Percentiles rank a stretch among this genome's conserved stretches.
Conservation (phyloP, 2,797 vertebrate species). For the Mormyrus proboscirostris region DNA sequence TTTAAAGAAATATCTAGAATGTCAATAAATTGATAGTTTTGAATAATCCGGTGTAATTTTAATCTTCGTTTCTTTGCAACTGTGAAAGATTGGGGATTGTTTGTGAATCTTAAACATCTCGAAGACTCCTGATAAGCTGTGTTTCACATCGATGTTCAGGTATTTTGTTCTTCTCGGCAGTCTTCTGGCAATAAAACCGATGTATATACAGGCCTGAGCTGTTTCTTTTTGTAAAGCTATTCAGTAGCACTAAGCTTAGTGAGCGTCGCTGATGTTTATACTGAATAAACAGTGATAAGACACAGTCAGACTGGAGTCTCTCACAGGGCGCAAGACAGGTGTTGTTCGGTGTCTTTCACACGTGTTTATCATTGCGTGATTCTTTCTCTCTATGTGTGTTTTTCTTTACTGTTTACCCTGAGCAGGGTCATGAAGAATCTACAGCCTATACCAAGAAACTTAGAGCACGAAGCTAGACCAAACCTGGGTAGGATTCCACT, state of each 20-base stretch:
- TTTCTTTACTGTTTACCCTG: not conserved
- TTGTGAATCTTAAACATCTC: conserved; percentile 52
- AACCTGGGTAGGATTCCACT: not conserved
- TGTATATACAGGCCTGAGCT: conserved; percentile 43
- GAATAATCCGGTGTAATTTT: conserved; percentile 45
- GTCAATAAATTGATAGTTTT: conserved; percentile 45
- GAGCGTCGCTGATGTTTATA: not conserved
- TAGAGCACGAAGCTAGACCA: not conserved
- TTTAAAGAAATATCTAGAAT: conserved; percentile 48
- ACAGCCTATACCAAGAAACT: not conserved
- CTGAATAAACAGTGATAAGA: not conserved
- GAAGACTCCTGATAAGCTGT: conserved; percentile 42
- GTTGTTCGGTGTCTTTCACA: not conserved
- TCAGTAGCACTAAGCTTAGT: not conserved
- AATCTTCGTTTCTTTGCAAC: conserved; percentile 44
- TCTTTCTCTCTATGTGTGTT: not conserved
- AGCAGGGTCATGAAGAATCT: not conserved
- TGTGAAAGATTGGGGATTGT: conserved; percentile 38
- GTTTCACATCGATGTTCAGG: conserved; percentile 24
- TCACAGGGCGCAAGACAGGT: not conserved
- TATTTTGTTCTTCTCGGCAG: conserved; percentile 34
- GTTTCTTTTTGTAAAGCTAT: not conserved
- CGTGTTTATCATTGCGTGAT: not conserved
- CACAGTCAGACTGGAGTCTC: not conserved
- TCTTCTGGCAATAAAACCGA: conserved; percentile 58